Evolutionary conservation across 2,797 vertebrate genomes (phyloP).

Genomic region (Eidolon dupreanum): DNA sequence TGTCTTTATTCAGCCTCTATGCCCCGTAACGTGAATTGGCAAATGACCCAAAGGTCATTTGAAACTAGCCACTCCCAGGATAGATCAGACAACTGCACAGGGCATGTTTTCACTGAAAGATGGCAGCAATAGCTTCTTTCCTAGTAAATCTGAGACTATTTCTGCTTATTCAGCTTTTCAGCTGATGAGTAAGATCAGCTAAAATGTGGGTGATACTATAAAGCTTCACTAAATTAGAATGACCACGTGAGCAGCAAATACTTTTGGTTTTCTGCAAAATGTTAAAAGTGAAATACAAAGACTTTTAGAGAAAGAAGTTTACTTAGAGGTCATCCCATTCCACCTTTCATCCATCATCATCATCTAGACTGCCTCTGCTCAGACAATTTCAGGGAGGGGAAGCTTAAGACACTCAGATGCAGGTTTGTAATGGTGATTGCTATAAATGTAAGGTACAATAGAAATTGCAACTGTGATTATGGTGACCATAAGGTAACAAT

Average conservation of each 20-base stretch:
- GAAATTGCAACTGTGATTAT: background rate
- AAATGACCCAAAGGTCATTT: background rate
- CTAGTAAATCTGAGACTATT: background rate
- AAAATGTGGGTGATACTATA: background rate
- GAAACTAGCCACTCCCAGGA: background rate
- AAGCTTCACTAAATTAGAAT: background rate
- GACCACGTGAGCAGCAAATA: background rate
- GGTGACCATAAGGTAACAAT: slow-evolving; percentile 46
- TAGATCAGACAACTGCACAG: background rate
- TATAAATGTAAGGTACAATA: background rate
- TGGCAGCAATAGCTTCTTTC: background rate
- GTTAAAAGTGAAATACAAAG: background rate
- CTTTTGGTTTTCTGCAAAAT: background rate
- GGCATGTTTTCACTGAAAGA: background rate
- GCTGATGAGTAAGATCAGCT: background rate
- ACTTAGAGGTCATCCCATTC: background rate
- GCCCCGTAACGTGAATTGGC: background rate
- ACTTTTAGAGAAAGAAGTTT: background rate
- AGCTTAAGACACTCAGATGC: background rate
- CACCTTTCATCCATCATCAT: background rate
- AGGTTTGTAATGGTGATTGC: background rate
- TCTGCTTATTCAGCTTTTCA: background rate
- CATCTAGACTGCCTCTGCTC: background rate
- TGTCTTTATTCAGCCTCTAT: background rate
- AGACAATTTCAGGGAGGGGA: background rate